Percentiles rank a stretch among this genome's conserved stretches.
phyloP scores from a whole-genome alignment of 2,888 invertebrate species.

The Biston betularia region DNA sequence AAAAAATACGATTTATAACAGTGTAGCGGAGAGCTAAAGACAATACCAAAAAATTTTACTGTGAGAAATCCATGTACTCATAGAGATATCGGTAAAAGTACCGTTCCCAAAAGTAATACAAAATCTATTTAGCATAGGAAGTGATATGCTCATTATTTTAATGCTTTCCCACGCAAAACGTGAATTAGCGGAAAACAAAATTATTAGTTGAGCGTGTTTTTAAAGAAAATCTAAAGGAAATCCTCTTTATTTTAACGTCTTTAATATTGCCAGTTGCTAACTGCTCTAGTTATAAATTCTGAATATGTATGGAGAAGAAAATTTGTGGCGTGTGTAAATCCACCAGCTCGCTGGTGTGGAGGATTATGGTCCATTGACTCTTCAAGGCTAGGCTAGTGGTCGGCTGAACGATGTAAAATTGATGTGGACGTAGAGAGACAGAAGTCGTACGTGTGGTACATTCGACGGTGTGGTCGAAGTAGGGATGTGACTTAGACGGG shows the following conservation, averaged over 20 bases:
- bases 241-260: background rate
- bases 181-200: slow-evolving; percentile 4
- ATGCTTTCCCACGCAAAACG: slow-evolving; percentile 30
- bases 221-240: slow-evolving; percentile 4
- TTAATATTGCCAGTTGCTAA: too few species aligned
- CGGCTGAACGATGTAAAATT: too few species aligned
- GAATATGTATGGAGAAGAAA: too few species aligned
- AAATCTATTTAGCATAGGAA: slow-evolving; percentile 26
- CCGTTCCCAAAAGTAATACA: slow-evolving; percentile 28
- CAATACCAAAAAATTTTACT: slow-evolving; percentile 9
- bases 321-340: too few species aligned
- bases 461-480: too few species aligned
- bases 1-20: background rate
- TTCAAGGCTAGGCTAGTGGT: too few species aligned
- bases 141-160: slow-evolving; percentile 24
- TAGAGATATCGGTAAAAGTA: slow-evolving; percentile 31
- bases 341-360: too few species aligned
- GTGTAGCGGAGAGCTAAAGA: background rate
- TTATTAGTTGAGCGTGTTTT: background rate
- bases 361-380: too few species aligned
- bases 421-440: too few species aligned
- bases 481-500: too few species aligned
- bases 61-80: slow-evolving; percentile 13
- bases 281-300: too few species aligned
- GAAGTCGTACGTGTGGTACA: too few species aligned